Evolutionary conservation across 2,888 invertebrate genomes (phyloP).

Genomic region (Aromia moschata): DNA sequence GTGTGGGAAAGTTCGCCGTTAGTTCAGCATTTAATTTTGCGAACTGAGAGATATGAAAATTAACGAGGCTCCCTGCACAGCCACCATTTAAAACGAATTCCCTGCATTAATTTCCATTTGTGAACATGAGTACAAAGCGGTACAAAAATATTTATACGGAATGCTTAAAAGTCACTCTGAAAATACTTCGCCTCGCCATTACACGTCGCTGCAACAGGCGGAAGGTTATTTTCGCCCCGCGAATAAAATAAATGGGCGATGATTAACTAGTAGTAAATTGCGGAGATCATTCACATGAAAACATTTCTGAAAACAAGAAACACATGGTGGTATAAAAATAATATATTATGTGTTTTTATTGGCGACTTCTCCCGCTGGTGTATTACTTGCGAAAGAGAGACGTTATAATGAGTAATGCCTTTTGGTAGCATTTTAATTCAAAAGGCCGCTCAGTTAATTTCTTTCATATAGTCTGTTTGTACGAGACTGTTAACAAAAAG

Average conservation of each 20-base stretch:
- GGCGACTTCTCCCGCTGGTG: background rate
- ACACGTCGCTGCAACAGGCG: background rate
- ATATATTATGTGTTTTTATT: conserved; percentile 4
- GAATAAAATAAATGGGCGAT: conserved; percentile 2
- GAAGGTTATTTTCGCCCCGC: conserved; percentile 1
- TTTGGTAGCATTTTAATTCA: too few species aligned
- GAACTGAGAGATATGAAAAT: too few species aligned
- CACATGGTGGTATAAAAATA: conserved; percentile 10
- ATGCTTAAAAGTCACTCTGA: conserved; percentile 8
- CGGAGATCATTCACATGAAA: conserved; percentile 9
- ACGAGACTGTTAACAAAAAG: too few species aligned
- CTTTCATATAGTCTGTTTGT: too few species aligned
- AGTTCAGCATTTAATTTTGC: too few species aligned
- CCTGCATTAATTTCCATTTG: conserved; percentile 3
- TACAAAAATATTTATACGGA: conserved; percentile 12
- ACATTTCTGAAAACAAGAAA: background rate
- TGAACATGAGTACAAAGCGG: background rate
- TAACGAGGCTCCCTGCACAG: too few species aligned
- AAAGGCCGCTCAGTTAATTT: too few species aligned
- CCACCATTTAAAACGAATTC: background rate
- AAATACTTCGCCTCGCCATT: background rate
- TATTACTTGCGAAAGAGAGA: background rate
- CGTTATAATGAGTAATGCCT: background rate
- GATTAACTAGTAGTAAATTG: conserved; percentile 14
- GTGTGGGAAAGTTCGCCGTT: too few species aligned